Conservation (phyloP, 1,140 invertebrate genomes). For the Drosophila seguyi region DNA sequence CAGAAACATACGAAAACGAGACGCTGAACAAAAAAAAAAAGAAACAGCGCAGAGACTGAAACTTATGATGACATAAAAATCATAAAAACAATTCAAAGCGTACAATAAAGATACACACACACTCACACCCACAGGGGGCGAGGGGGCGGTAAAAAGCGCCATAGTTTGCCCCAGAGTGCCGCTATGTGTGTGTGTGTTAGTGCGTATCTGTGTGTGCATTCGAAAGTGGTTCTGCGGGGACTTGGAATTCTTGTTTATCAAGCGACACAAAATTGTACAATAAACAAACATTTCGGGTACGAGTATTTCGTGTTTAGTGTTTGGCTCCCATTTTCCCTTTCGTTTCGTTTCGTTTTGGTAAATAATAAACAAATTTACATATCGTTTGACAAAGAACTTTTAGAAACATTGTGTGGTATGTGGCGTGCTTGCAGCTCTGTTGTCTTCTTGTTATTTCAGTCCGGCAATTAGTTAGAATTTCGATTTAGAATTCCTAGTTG, state of each 20-base stretch:
- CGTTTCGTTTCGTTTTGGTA: conserved; percentile 51
- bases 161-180: conserved; percentile 53
- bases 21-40: conserved; percentile 53
- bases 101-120: conserved; percentile 75
- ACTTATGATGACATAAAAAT: conserved; percentile 84
- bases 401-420: conserved; percentile 69
- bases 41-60: conserved; percentile 61
- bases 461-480: conserved; percentile 60
- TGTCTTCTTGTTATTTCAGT: conserved; percentile 22
- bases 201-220: conserved; percentile 53
- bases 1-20: conserved; percentile 69
- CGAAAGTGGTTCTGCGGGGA: conserved; percentile 69
- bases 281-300: conserved; percentile 78
- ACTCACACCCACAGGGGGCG: conserved; percentile 18
- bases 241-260: conserved; percentile 68
- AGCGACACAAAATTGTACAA: conserved; percentile 79
- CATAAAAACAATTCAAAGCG: conserved; percentile 83
- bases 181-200: conserved; percentile 25
- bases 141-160: conserved; percentile 42
- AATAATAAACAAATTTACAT: conserved; percentile 83
- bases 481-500: conserved; percentile 28
- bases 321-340: conserved; percentile 46
- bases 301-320: conserved; percentile 59
- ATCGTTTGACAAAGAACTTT: conserved; percentile 74
- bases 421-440: conserved; percentile 15